phyloP scores from a whole-genome alignment of 2,888 invertebrate genomes.

The Hoplodrina ambigua region DNA sequence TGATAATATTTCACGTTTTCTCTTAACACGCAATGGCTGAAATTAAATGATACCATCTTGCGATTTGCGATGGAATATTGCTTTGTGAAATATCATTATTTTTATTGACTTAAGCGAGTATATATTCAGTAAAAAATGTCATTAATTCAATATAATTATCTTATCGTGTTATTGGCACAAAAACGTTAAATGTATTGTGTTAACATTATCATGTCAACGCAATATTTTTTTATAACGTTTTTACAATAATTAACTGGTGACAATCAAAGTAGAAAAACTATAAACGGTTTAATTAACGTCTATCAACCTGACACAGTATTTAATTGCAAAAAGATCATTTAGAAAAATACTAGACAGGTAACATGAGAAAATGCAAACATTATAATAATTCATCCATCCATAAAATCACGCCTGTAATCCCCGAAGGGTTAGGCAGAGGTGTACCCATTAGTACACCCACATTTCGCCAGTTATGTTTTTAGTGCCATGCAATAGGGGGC shows the following conservation, averaged over 20 bases:
- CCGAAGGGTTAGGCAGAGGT: no score
- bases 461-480: no score
- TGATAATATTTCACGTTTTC: conserved; percentile 56
- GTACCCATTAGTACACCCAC: no score
- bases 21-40: conserved; percentile 56
- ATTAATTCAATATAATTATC: conserved; percentile 4
- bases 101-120: conserved; percentile 1
- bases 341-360: not conserved
- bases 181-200: not conserved
- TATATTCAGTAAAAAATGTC: not conserved
- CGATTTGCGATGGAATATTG: conserved; percentile 22
- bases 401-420: no score
- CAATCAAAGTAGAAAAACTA: conserved; percentile 11
- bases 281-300: conserved; percentile 16
- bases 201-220: not conserved
- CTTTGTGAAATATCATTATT: conserved; percentile 23
- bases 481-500: no score
- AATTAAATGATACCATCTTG: conserved; percentile 42
- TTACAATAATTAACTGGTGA: not conserved
- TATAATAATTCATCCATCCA: no score
- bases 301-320: not conserved
- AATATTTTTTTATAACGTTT: no score
- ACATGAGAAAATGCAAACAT: no score
- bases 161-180: not conserved
- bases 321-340: not conserved